Percentiles rank a stretch among this genome's conserved stretches.
Evolutionary conservation across 2,888 invertebrate species (phyloP).

Genomic region (Tipula lateralis): DNA sequence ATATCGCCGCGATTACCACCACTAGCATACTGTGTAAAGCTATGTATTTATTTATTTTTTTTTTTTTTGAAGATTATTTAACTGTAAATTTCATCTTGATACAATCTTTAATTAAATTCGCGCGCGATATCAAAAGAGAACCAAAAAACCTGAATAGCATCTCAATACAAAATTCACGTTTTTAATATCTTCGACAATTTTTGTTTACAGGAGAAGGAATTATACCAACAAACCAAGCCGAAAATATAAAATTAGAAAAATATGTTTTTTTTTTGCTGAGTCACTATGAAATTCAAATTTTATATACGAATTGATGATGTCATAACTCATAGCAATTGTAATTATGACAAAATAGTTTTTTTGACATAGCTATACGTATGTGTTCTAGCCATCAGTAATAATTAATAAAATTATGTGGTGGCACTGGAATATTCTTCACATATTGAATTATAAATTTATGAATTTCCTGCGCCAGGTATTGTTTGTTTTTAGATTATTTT

Average conservation of each 20-base stretch:
- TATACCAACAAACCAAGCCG: not conserved
- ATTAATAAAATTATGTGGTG: not conserved
- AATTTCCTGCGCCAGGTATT: not conserved
- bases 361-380: no score
- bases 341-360: not conserved
- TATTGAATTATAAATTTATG: not conserved
- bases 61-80: not conserved
- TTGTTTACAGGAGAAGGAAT: not conserved
- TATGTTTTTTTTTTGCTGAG: not conserved
- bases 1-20: not conserved
- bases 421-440: not conserved
- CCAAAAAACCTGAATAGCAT: not conserved
- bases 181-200: not conserved
- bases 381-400: not conserved
- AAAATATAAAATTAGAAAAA: not conserved
- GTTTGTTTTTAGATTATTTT: not conserved
- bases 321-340: not conserved
- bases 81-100: not conserved
- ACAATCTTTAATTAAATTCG: not conserved
- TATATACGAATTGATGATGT: not conserved
- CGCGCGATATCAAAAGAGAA: not conserved
- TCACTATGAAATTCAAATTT: not conserved
- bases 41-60: not conserved
- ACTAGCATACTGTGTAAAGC: not conserved
- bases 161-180: not conserved